These are phyloP conservation scores for Drosophila bunnanda DNA, from an alignment of 2,888 invertebrate genomes.

Conservation along the genomic window DNA sequence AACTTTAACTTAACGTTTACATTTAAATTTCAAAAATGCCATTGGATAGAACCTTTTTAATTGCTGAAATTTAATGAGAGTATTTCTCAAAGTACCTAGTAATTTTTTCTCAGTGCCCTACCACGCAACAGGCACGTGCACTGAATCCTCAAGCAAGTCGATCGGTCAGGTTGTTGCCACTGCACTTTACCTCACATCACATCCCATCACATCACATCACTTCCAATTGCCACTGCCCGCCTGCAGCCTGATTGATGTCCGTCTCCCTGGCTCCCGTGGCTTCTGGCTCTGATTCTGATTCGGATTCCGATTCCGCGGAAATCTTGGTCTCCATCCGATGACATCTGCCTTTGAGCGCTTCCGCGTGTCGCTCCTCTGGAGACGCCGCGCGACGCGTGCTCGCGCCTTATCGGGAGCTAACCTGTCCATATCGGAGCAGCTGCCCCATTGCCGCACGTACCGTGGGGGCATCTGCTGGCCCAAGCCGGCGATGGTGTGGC, in stretches of 20 bases:
- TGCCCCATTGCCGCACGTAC: slow-evolving; percentile 55
- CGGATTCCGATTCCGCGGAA: slow-evolving; percentile 51
- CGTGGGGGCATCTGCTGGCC: slow-evolving; percentile 31
- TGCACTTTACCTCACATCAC: slow-evolving; percentile 23
- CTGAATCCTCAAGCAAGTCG: slow-evolving; percentile 62
- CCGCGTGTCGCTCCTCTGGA: slow-evolving; percentile 75
- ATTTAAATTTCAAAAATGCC: no score
- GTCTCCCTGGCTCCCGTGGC: slow-evolving; percentile 49
- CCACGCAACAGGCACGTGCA: slow-evolving; percentile 68
- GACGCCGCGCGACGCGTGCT: slow-evolving; percentile 69
- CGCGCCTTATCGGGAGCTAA: slow-evolving; percentile 75
- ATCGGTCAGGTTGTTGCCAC: slow-evolving; percentile 43
- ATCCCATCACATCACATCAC: slow-evolving; percentile 40
- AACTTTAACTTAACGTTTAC: neutral
- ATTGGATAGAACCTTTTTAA: neutral
- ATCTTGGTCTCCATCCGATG: slow-evolving; percentile 52
- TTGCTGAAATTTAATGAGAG: neutral
- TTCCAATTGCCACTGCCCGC: slow-evolving; percentile 46
- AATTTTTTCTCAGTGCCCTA: slow-evolving; percentile 39
- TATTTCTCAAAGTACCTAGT: no score
- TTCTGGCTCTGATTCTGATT: slow-evolving; percentile 21
- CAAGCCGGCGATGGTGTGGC: slow-evolving; percentile 63
- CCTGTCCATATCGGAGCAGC: slow-evolving; percentile 78
- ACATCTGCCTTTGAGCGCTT: slow-evolving; percentile 65
- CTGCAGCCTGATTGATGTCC: slow-evolving; percentile 72